These are phyloP conservation scores for Cyprinodon brontotheroides DNA, from an alignment of 2,113 vertebrate species.

Conservation along the genomic window DNA sequence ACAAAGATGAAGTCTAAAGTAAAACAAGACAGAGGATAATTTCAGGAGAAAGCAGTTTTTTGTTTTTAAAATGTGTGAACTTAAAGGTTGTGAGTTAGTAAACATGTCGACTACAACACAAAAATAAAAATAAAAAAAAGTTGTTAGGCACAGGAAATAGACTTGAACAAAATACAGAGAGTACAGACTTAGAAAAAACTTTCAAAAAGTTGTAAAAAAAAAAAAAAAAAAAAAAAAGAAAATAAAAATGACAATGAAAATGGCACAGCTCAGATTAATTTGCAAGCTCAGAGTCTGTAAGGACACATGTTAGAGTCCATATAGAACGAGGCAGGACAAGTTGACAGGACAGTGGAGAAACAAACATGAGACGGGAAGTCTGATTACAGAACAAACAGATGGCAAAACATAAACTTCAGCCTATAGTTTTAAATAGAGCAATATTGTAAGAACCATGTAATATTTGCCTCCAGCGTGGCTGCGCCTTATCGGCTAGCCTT, in stretches of 20 bases:
- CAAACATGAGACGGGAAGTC: constrained; percentile 36
- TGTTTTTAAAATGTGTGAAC: constrained; percentile 9
- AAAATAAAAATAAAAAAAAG: constrained; percentile 4
- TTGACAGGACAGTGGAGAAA: constrained; percentile 47
- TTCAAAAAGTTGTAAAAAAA: constrained; percentile 13
- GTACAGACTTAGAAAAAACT: constrained; percentile 36
- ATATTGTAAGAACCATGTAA: constrained; percentile 82
- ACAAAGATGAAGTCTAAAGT: constrained; percentile 5
- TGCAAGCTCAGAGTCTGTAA: constrained; percentile 40
- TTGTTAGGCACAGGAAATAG: constrained; percentile 41
- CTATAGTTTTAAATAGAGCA: constrained; percentile 81
- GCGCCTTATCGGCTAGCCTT: constrained; percentile 85
- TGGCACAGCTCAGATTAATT: constrained; percentile 8
- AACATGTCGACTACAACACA: constrained; percentile 27
- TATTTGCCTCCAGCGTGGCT: constrained; percentile 84
- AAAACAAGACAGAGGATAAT: neutral
- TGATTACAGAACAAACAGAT: constrained; percentile 61
- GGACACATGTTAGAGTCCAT: constrained; percentile 33
- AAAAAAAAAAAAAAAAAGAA: neutral
- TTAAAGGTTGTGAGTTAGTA: constrained; percentile 20
- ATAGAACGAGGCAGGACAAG: constrained; percentile 14
- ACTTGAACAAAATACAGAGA: constrained; percentile 11
- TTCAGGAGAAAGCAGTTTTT: constrained; percentile 5
- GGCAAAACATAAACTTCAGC: constrained; percentile 69
- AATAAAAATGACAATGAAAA: neutral